Evolutionary conservation across 2,888 invertebrate genomes (phyloP), one percentile per base, ranked within the genome.

Genomic region (Lumbricus terrestris): DNA sequence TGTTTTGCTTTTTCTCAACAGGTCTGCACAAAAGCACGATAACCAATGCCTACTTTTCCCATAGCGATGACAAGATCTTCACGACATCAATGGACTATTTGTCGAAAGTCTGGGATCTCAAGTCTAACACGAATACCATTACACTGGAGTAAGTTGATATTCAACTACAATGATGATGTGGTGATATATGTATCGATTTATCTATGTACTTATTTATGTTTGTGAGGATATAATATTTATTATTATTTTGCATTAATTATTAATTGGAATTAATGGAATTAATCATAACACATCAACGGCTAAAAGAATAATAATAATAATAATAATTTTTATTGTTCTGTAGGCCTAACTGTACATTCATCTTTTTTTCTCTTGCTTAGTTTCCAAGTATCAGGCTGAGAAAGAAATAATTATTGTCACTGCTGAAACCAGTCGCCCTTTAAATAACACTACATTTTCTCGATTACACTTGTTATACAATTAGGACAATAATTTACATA

Each of bases 21-120:
- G 95, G 94, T 91, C 90, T 94, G 20, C 94, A 95, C 92, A 93
- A 92, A 16, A 94, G 94, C 85, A 93, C 94, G 3, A 92, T 95
- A 15, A 94, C 95, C 23, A 93, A 93, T 69, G 93, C 93, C 83
- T 92, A 92, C 89, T 95, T 95, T 92, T 93, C 93, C 34, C 93
- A 94, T 4, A 92, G 92, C 33, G 93, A 94, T 92, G 94, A 94
- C 90, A 93, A 94, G 91, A 92, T 95, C 15, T 92, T 94, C 42
- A 94, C 95, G 35, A 94, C 95, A n/a, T 95, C 94, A 11, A 94
- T 94, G 93, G 95, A 95, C 92, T 93, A 92, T 91, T 93, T 94
- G 13, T 93, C 94, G 33, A 94, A 94, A 91, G 94, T 95, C 91
- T 95, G 92, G 92, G 95, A 95, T 92, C 92, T 95, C 13, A 92